Evolutionary conservation across 2,113 vertebrate genomes (phyloP).

Genomic region (Callionymus lyra): DNA sequence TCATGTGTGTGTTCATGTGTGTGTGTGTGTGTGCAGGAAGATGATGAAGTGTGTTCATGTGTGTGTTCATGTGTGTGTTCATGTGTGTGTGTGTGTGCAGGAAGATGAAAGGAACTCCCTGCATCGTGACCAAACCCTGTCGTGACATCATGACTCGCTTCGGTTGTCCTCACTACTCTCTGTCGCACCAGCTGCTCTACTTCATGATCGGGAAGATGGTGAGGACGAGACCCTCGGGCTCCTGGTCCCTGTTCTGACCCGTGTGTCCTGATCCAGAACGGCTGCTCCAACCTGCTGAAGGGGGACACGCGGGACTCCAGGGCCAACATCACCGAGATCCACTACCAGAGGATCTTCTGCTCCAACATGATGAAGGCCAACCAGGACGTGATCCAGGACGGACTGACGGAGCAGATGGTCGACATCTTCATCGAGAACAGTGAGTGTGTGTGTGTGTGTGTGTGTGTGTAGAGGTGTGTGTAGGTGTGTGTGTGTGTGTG

Average conservation of each 20-base stretch:
- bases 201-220: slow-evolving; percentile 77
- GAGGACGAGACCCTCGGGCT: background rate
- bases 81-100: slow-evolving; percentile 40
- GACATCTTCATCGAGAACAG: slow-evolving; percentile 81
- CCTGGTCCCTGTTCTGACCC: background rate
- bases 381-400: slow-evolving; percentile 46
- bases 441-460: too few relatives aligned
- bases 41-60: too few relatives aligned
- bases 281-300: slow-evolving; percentile 66
- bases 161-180: slow-evolving; percentile 65
- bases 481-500: background rate
- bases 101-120: slow-evolving; percentile 66
- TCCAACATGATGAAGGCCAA: slow-evolving; percentile 82
- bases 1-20: too few relatives aligned
- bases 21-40: too few relatives aligned
- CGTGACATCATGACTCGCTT: slow-evolving; percentile 68
- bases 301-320: slow-evolving; percentile 53
- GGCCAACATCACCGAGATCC: slow-evolving; percentile 60
- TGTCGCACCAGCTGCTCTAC: slow-evolving; percentile 83
- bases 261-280: slow-evolving; percentile 45
- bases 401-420: slow-evolving; percentile 45
- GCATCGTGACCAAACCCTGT: slow-evolving; percentile 68
- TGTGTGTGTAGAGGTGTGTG: too few relatives aligned
- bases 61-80: too few relatives aligned
- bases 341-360: slow-evolving; percentile 72